These are phyloP conservation scores for Junonia oenone DNA, from an alignment of 2,888 invertebrate genomes.

Conservation along the genomic window DNA sequence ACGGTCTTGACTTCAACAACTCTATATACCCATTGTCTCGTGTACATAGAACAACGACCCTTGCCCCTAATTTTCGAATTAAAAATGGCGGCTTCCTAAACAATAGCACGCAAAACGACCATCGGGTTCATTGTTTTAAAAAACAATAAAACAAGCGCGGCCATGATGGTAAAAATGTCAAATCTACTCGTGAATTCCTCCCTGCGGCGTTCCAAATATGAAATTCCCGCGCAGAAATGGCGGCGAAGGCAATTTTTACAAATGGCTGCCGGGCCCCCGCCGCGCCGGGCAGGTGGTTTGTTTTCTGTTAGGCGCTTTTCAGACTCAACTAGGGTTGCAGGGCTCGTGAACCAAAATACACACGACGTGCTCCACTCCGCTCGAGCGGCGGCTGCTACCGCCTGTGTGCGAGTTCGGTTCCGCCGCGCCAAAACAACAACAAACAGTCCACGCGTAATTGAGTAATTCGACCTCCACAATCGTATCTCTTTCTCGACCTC, in stretches of 20 bases:
- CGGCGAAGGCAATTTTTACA: constrained; percentile 76
- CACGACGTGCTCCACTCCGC: constrained; percentile 4
- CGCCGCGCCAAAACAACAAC: not conserved
- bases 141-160: constrained; percentile 64
- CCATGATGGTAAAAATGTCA: constrained; percentile 67
- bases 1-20: constrained; percentile 12
- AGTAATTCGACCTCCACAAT: constrained; percentile 47
- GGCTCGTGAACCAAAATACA: constrained; percentile 20
- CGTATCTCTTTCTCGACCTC: constrained; percentile 51
- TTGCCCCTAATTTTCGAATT: constrained; percentile 65
- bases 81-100: constrained; percentile 67
- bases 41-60: constrained; percentile 24
- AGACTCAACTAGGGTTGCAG: constrained; percentile 30
- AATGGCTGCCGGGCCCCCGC: constrained; percentile 71
- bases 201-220: constrained; percentile 73
- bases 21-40: constrained; percentile 14
- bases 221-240: constrained; percentile 76
- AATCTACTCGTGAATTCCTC: constrained; percentile 60
- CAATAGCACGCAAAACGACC: constrained; percentile 59
- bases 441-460: constrained; percentile 35
- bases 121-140: constrained; percentile 68
- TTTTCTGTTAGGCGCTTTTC: constrained; percentile 41
- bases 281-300: constrained; percentile 55
- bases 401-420: not conserved
- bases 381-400: constrained; percentile 14